Percentiles rank a stretch among this genome's conserved stretches.
Evolutionary conservation across 2,888 invertebrate species (phyloP).

Genomic region (Anticlea derivata): DNA sequence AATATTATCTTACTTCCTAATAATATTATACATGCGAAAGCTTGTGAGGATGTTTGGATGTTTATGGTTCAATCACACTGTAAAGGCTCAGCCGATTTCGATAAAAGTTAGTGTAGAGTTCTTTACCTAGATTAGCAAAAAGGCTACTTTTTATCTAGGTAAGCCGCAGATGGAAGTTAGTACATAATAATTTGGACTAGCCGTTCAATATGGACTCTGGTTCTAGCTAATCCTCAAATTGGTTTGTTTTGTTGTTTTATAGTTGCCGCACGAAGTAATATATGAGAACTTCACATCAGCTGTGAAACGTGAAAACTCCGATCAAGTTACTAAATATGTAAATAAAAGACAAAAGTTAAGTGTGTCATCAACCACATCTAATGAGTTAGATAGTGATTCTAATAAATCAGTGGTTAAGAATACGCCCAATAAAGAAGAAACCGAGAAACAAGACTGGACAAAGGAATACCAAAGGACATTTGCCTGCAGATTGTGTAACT

Average conservation of each 20-base stretch:
- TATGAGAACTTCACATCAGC: background rate
- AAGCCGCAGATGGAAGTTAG: no score
- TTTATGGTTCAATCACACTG: no score
- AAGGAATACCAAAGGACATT: slow-evolving; percentile 44
- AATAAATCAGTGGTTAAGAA: background rate
- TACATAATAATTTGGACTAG: no score
- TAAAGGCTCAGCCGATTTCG: no score
- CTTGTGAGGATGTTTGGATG: no score
- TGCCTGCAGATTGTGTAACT: slow-evolving; percentile 52
- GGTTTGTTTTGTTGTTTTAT: slow-evolving; percentile 1
- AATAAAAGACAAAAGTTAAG: slow-evolving; percentile 8
- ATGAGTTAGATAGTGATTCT: slow-evolving; percentile 10
- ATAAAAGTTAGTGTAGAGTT: no score
- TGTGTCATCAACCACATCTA: slow-evolving; percentile 12
- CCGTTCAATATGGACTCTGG: no score
- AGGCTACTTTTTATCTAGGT: no score
- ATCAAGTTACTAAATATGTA: background rate
- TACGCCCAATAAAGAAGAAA: background rate
- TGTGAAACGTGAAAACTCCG: slow-evolving; percentile 3
- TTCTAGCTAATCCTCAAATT: no score
- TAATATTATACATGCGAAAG: no score
- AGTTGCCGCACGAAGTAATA: background rate
- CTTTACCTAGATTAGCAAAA: no score
- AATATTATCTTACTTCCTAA: no score
- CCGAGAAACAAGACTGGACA: slow-evolving; percentile 37